phyloP scores from a whole-genome alignment of 2,113 vertebrate species.

The Argyrosomus japonicus region DNA sequence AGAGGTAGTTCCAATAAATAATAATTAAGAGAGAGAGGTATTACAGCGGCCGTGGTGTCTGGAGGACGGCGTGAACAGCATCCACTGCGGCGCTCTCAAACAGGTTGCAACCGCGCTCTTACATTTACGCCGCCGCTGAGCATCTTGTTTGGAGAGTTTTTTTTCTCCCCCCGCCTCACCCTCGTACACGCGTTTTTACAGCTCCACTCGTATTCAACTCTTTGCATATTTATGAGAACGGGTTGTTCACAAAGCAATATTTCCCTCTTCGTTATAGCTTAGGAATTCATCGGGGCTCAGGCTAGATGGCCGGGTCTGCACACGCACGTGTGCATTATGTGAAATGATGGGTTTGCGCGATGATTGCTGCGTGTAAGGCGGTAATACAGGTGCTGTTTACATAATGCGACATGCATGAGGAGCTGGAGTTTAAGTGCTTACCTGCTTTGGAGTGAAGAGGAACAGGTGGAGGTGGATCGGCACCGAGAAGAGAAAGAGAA shows the following conservation, averaged over 20 bases:
- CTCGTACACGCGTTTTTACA: conserved; percentile 69
- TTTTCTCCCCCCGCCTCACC: neutral
- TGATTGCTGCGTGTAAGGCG: conserved; percentile 27
- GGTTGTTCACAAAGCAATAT: conserved; percentile 71
- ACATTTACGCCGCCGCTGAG: conserved; percentile 41
- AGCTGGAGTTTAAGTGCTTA: conserved; percentile 68
- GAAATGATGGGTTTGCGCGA: conserved; percentile 18
- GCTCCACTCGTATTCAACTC: conserved; percentile 55
- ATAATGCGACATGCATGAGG: conserved; percentile 21
- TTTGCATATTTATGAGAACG: conserved; percentile 79
- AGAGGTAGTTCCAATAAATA: conserved; percentile 80
- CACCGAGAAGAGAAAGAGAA: conserved; percentile 42
- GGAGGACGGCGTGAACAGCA: conserved; percentile 44
- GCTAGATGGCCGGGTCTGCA: conserved; percentile 13
- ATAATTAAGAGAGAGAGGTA: conserved; percentile 78
- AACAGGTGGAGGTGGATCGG: neutral
- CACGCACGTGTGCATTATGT: conserved; percentile 25
- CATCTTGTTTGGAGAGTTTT: conserved; percentile 64
- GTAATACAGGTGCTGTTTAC: conserved; percentile 57
- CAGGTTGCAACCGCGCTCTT: conserved; percentile 66
- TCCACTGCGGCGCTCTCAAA: conserved; percentile 55
- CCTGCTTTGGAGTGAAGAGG: conserved; percentile 76
- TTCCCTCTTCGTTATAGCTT: conserved; percentile 59
- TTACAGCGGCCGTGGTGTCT: conserved; percentile 45
- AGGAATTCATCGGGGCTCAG: conserved; percentile 34